phyloP scores from a whole-genome alignment of 2,888 invertebrate genomes.

The Dicycla oo region DNA sequence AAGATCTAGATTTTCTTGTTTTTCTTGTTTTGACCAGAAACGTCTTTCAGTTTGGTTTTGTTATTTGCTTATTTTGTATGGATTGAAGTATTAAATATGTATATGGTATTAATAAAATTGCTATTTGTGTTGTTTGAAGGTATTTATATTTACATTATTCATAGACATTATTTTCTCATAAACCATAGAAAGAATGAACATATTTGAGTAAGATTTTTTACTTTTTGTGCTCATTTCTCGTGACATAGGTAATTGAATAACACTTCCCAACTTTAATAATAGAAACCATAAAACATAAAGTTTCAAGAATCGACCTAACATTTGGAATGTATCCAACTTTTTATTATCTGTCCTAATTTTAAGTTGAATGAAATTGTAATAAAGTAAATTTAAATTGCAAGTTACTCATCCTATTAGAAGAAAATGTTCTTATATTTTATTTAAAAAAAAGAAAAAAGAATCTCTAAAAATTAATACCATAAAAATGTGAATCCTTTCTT shows the following conservation, averaged over 20 bases:
- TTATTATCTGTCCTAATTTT: conserved; percentile 15
- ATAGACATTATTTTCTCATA: neutral
- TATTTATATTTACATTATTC: no score
- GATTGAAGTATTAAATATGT: conserved; percentile 3
- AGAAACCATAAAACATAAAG: neutral
- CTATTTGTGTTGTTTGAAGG: neutral
- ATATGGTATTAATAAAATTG: neutral
- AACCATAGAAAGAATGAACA: neutral
- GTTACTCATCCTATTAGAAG: neutral
- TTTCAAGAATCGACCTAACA: neutral
- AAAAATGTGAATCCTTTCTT: neutral
- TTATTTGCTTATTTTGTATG: neutral
- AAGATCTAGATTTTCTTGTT: neutral
- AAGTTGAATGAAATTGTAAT: conserved; percentile 14
- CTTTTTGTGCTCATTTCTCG: neutral
- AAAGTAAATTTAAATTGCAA: neutral
- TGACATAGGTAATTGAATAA: conserved; percentile 9
- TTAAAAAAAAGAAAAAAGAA: neutral
- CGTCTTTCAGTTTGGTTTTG: neutral
- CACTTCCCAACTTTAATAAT: neutral
- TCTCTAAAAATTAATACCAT: neutral
- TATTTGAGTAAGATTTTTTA: neutral
- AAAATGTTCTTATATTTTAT: neutral
- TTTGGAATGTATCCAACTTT: conserved; percentile 29
- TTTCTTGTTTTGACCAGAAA: neutral